Conservation (phyloP, 2,113 vertebrate species). For the Prunella himalayana region DNA sequence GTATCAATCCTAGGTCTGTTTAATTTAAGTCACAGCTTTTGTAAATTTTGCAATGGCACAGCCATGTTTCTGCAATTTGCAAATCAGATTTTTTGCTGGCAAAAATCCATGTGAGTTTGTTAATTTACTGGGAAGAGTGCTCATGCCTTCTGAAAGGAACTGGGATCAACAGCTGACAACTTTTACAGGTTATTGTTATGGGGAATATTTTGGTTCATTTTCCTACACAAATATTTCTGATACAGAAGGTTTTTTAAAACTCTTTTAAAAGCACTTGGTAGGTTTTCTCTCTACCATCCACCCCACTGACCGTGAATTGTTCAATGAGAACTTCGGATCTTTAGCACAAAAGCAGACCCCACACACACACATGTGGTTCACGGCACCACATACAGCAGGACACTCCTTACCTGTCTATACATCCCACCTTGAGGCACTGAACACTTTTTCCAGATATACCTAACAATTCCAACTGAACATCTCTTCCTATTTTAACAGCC, state of each 20-base stretch:
- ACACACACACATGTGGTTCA: background rate
- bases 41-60: background rate
- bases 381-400: background rate
- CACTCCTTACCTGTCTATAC: background rate
- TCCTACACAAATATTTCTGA: background rate
- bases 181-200: background rate
- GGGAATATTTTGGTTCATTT: background rate
- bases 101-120: background rate
- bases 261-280: background rate
- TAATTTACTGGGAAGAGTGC: background rate
- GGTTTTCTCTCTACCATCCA: background rate
- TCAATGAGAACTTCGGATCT: background rate
- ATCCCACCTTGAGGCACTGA: background rate
- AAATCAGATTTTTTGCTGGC: background rate
- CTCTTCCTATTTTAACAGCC: background rate
- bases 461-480: background rate
- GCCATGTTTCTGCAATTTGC: background rate
- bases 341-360: background rate
- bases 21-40: background rate
- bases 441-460: background rate
- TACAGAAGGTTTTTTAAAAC: background rate
- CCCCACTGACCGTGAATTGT: background rate
- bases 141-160: background rate
- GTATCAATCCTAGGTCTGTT: background rate
- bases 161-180: background rate